Base-by-base conservation (phyloP, 2,888 invertebrate species). In the Lucinisca nassula region DNA sequence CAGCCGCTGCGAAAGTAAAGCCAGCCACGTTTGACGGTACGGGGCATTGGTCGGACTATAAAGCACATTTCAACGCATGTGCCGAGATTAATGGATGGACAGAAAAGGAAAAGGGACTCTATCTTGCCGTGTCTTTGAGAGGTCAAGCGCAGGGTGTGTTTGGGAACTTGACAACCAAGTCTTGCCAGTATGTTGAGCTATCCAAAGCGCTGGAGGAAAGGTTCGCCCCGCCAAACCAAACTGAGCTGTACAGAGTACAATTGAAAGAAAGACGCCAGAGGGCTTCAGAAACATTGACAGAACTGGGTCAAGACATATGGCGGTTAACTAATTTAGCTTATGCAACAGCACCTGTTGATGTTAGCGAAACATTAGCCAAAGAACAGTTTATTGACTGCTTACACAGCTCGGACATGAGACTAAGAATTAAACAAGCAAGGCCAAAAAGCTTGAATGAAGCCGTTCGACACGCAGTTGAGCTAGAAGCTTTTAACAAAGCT, bases 111-210 rank as follows among this genome's bases (percentile, higher is more conserved):
- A 86, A 74, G 38, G 79, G 75, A 30, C 24, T 74, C 27, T 74
- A 86, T 55, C 40, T 82, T 21, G 81, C 82, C 17, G 82, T 82
- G 0, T 75, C 78, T 8, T 24, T 86, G 4, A 35, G 70, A 35
- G 85, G 86, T 27, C 37, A 73, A 17, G 86, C 82, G 17, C 74
- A 78, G 37, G 77, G 70, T 27, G 74, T 86, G 24, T 61, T 86
- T 30, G 55, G 78, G 10, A 67, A 82, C 73, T 21, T 82, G 24
- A 24, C 76, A 17, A 35, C 10, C 35, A 30, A 70, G 21, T 55
- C 55, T 32, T 27, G 38, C 21, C 6, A 61, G 37, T 76, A 55
- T 72, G 40, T 40, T 30, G 37, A 35, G 35, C 30, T 72, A n/a
- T 0, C 51, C 6, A 70, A 37, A 35, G 85, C 85, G 14, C 58